Conservation (phyloP, 2,797 vertebrate genomes). For the Lutra lutra region DNA sequence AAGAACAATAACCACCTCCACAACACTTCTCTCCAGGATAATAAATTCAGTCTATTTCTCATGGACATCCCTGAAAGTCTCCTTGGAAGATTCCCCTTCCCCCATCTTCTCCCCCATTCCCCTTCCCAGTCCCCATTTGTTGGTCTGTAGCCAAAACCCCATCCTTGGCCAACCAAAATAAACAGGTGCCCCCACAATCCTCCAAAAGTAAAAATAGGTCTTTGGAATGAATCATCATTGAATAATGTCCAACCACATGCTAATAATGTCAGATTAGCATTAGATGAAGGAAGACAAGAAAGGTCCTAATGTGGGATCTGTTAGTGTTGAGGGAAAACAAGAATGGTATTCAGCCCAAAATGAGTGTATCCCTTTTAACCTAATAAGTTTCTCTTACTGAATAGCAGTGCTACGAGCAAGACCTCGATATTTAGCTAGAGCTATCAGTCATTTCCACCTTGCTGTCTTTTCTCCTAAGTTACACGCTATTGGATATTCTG, state of each 20-base stretch:
- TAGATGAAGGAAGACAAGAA: not conserved
- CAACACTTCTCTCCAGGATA: not conserved
- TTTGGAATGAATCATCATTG: not conserved
- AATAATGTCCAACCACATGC: not conserved
- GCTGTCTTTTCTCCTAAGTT: not conserved
- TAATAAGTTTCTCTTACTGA: conserved; percentile 28
- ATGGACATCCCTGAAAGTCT: not conserved
- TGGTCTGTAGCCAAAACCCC: not conserved
- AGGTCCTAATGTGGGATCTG: not conserved
- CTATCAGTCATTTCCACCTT: not conserved
- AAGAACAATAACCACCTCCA: not conserved
- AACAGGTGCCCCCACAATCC: not conserved
- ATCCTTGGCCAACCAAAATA: conserved; percentile 34
- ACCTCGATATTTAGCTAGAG: not conserved
- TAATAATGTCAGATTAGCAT: not conserved
- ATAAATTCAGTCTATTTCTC: not conserved
- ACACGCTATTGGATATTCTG: not conserved
- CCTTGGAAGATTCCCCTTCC: not conserved
- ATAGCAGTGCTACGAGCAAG: not conserved
- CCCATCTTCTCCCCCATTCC: no score
- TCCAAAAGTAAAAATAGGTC: conserved; percentile 10
- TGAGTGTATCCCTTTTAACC: not conserved
- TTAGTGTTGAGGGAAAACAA: not conserved
- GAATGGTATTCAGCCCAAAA: not conserved
- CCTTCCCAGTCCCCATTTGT: not conserved